A percentile compares a stretch with the other conserved stretches of the same genome.
Conservation (phyloP, 2,113 vertebrate species). For the Chloroceryle aenea region DNA sequence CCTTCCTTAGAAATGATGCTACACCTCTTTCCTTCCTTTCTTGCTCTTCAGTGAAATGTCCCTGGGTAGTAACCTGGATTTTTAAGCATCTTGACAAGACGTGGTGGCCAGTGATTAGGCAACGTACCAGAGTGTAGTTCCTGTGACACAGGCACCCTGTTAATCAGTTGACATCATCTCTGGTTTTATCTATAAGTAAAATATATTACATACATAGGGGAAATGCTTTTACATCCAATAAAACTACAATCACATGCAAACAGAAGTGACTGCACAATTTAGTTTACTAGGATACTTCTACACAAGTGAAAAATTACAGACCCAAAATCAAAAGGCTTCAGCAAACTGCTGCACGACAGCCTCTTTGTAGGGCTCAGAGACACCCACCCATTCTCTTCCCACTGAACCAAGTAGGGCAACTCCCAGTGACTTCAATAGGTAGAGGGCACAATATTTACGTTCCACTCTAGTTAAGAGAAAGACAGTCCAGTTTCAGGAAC, state of each 20-base stretch:
- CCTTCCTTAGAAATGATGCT: slow-evolving; percentile 50
- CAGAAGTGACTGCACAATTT: not conserved
- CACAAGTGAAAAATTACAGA: not conserved
- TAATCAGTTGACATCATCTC: not conserved
- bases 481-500: not conserved
- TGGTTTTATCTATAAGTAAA: not conserved
- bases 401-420: not conserved
- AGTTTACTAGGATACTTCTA: not conserved
- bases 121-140: not conserved
- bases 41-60: not conserved
- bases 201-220: not conserved
- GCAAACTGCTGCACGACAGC: accelerated
- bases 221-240: not conserved
- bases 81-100: not conserved
- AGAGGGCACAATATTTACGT: not conserved
- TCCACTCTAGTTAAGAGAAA: not conserved
- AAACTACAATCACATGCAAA: accelerated
- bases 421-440: not conserved
- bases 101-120: not conserved
- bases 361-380: not conserved
- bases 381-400: accelerated
- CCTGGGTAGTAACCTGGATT: not conserved
- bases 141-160: not conserved
- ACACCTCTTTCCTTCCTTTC: not conserved
- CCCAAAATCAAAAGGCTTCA: not conserved